Evolutionary conservation across 2,113 vertebrate genomes (phyloP).

Genomic region (Thymallus thymallus): DNA sequence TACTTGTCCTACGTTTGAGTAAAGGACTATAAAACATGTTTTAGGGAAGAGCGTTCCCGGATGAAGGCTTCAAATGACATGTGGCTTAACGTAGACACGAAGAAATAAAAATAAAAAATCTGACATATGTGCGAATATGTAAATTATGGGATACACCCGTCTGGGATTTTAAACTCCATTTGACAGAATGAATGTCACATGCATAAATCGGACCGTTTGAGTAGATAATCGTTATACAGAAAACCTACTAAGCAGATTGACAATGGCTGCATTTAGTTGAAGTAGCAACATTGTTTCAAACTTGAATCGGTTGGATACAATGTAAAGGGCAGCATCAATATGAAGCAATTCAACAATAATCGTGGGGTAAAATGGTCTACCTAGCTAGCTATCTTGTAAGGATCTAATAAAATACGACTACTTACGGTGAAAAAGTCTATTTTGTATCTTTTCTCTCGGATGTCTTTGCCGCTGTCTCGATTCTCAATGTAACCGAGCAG

Average conservation of each 20-base stretch:
- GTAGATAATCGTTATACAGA: not conserved
- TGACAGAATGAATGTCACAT: slow-evolving; percentile 39
- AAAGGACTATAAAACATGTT: not conserved
- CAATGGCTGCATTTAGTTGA: slow-evolving; percentile 1
- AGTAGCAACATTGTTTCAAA: slow-evolving; percentile 10
- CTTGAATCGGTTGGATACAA: slow-evolving; percentile 45
- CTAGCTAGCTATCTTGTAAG: not conserved
- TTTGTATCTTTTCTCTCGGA: slow-evolving; percentile 31
- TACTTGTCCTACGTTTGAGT: not conserved
- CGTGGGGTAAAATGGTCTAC: not conserved
- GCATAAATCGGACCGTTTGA: not conserved
- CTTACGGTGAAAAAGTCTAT: slow-evolving; percentile 61
- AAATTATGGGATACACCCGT: slow-evolving; percentile 59
- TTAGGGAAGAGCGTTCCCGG: not conserved
- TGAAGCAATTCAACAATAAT: not conserved
- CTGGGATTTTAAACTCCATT: slow-evolving; percentile 50
- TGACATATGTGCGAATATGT: slow-evolving; percentile 45
- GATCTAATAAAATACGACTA: slow-evolving; percentile 26
- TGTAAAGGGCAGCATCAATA: slow-evolving; percentile 41
- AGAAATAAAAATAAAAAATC: not conserved
- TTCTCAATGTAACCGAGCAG: slow-evolving; percentile 63
- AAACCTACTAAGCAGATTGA: slow-evolving; percentile 2
- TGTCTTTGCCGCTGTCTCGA: slow-evolving; percentile 53
- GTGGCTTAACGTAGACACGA: not conserved
- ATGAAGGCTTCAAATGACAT: not conserved